phyloP scores from a whole-genome alignment of 2,888 invertebrate species.

The Amphiduros pacificus region DNA sequence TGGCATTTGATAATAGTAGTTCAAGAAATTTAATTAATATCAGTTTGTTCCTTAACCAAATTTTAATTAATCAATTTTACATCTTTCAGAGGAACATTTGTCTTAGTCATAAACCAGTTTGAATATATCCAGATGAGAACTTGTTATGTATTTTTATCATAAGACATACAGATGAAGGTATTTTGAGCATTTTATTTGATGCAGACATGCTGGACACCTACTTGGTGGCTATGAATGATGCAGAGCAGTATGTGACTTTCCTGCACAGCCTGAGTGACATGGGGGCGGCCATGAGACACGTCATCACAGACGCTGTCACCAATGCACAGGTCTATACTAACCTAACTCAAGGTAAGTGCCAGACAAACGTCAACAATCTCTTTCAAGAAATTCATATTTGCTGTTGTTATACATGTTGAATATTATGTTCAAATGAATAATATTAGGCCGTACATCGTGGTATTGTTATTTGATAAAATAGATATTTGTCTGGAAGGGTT shows the following conservation, averaged over 20 bases:
- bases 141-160: too few relatives aligned
- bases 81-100: too few relatives aligned
- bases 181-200: neutral
- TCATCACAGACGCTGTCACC: constrained; percentile 88
- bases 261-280: constrained; percentile 91
- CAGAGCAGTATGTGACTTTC: constrained; percentile 86
- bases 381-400: too few relatives aligned
- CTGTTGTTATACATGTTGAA: too few relatives aligned
- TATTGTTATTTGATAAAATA: too few relatives aligned
- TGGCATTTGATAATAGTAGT: neutral
- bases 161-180: neutral
- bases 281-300: constrained; percentile 92
- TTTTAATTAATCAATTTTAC: too few relatives aligned
- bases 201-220: constrained; percentile 62
- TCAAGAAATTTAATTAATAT: neutral
- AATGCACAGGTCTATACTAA: constrained; percentile 73
- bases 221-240: constrained; percentile 73
- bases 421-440: too few relatives aligned
- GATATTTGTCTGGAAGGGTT: too few relatives aligned
- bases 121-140: too few relatives aligned
- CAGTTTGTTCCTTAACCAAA: neutral
- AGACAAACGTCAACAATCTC: too few relatives aligned
- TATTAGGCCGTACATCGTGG: too few relatives aligned
- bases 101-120: too few relatives aligned
- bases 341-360: constrained; percentile 47